Percentiles rank a stretch among this genome's conserved stretches.
These are phyloP conservation scores for Ictidomys tridecemlineatus DNA, from an alignment of 2,113 vertebrate species.

Conservation along the genomic window DNA sequence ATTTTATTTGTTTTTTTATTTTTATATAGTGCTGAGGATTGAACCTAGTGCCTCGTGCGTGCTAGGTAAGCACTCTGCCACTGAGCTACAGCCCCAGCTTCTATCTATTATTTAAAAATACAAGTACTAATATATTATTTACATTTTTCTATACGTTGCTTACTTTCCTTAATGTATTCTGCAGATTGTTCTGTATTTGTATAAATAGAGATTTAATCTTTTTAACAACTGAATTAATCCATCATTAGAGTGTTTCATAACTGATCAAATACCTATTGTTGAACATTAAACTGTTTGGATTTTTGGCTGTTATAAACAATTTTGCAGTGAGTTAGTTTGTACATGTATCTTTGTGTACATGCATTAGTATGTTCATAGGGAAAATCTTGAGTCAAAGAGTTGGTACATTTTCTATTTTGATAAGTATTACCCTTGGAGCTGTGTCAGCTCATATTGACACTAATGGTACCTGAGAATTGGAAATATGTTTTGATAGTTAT, in stretches of 20 bases:
- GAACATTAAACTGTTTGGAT: neutral
- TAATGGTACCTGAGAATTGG: neutral
- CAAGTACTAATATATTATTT: neutral
- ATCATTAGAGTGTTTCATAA: neutral
- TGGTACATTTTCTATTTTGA: neutral
- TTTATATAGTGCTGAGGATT: too few relatives aligned
- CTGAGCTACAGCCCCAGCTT: too few relatives aligned
- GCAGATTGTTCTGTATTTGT: neutral
- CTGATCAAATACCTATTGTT: neutral
- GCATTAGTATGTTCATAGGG: neutral
- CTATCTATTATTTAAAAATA: neutral
- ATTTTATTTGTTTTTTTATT: too few relatives aligned
- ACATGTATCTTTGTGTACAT: neutral
- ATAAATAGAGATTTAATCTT: neutral
- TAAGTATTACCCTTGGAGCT: neutral
- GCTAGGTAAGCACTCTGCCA: too few relatives aligned
- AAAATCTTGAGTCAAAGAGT: neutral
- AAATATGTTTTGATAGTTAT: neutral
- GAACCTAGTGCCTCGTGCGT: too few relatives aligned
- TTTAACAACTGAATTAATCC: neutral
- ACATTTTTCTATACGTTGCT: neutral
- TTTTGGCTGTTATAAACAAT: neutral
- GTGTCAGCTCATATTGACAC: neutral
- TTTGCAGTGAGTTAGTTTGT: neutral
- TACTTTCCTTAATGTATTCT: constrained; percentile 8